Percentiles rank a stretch among this genome's conserved stretches.
phyloP scores from a whole-genome alignment of 2,113 vertebrate species.

The Ciconia maguari region DNA sequence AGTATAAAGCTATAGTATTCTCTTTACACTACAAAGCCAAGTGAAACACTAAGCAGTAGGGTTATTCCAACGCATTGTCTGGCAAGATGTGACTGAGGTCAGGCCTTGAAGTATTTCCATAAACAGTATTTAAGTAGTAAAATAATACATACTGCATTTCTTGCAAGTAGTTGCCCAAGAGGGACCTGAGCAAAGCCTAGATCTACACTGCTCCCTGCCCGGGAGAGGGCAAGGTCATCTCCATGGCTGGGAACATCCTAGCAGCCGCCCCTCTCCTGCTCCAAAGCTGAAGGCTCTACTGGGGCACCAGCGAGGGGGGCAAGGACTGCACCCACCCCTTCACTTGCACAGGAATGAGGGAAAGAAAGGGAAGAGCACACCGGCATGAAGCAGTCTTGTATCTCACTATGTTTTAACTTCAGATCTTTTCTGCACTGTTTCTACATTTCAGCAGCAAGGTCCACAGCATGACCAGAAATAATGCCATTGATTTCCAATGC shows the following conservation, averaged over 20 bases:
- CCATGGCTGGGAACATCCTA: accelerated
- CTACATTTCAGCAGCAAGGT: neutral
- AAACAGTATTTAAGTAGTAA: neutral
- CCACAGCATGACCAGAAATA: neutral
- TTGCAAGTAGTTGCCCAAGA: neutral
- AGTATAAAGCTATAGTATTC: neutral
- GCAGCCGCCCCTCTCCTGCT: neutral
- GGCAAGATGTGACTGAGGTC: neutral
- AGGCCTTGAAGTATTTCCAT: neutral
- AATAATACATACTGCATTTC: neutral
- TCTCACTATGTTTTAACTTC: neutral
- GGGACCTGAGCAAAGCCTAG: neutral
- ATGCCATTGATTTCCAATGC: neutral
- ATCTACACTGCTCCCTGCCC: accelerated
- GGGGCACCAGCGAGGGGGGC: neutral
- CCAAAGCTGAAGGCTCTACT: neutral
- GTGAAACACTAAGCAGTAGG: neutral
- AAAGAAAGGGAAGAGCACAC: neutral
- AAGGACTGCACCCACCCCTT: neutral
- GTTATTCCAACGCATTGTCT: neutral
- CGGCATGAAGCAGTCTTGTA: neutral
- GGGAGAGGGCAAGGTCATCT: neutral
- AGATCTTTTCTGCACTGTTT: neutral
- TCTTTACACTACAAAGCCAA: neutral
- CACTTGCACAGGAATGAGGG: neutral